Base-by-base conservation (phyloP, 2,888 invertebrate species). In the Vannuccia rotundouncinata region DNA sequence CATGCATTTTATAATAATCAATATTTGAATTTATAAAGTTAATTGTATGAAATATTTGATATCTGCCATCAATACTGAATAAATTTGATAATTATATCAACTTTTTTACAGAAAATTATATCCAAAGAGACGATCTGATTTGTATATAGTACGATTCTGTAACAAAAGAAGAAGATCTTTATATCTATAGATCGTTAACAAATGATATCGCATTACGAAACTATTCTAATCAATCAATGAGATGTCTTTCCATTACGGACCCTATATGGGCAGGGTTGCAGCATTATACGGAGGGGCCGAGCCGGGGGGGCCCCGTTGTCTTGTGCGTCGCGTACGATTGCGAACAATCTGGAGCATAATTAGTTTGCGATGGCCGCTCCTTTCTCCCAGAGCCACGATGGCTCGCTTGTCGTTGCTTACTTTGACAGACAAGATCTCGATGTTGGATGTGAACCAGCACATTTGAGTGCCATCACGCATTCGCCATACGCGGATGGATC, bases 341-440 rank as follows among this genome's bases (percentile, higher is more conserved):
- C 81, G 81, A 13, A 82, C 45, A 28, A 82, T 82, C 60, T 87
- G 87, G 80, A 88, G 82, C 87, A 88, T 88, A 82, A 88, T 86
- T 78, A 88, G 83, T 82, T 88, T 88, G 74, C 88, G 82, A 74
- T 87, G 85, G 25, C 86, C 86, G 81, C 82, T 85, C 83, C 87
- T 86, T 84, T 88, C 88, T 1, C 87, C 88, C 2, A 88, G 85
- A 59, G 87, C 88, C 78, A 88, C 88, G 30, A 88, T 86, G 25
- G 87, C 87, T 77, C 85, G 85, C 82, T 87, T 87, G 84, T 87
- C 87, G 75, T 83, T 84, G 82, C 86, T 87, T 84, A 88, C 85
- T 59, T 85, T 85, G 76, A 88, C 85, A 80, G 84, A 84, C 85
- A 88, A 87, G 81, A 88, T 85, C 81, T 88, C 88, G 1, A 88